Base-by-base conservation (phyloP, 2,888 invertebrate species). In the Tinea trinotella region DNA sequence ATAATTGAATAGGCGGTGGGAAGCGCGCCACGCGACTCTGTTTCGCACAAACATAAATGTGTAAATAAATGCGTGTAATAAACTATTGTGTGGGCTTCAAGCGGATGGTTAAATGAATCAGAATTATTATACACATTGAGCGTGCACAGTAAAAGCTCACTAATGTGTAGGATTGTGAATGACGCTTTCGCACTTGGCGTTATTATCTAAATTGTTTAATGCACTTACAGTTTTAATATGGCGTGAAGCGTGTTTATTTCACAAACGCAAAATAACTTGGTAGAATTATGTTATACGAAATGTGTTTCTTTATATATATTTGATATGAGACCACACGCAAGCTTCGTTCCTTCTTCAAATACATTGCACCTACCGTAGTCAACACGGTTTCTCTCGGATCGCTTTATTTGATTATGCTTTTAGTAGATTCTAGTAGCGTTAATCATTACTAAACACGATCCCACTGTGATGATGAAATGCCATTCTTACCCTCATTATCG, bases 1-100 rank as follows among this genome's bases (percentile, higher is more conserved):
- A 66, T 83, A 83, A 84, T 85, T 84, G 81, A 84, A 84, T 79
- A 76, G 81, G 80, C 79, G 77, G 72, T 71, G 76, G 74, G 74
- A 73, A 71, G 64, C 62, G 60, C 64, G 74, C 66, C 84, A 81
- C 82, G 78, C 79, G 83, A 72, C 78, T 68, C 59, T 62, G 60
- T 65, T 60, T 60, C 62, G 60, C 60, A 62, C 60, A 60, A 62
- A 58, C 62, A 68, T 62, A 65, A 70, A 74, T 70, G 73, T 69
- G 74, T 68, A 71, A 74, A 76, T 79, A 76, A 78, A 81, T 74
- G 68, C 68, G 65, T 65, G 66, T 71, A 70, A 74, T 76, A 68
- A 71, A 73, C 70, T 71, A 73, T 74, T 75, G 74, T 77, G 70
- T 64, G 58, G 64, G 64, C 67, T 67, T 62, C 61, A 63, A 62